A percentile compares a stretch with the other conserved stretches of the same genome.
Conservation (phyloP, 2,888 invertebrate genomes). For the Hipparchia sbordonii region DNA sequence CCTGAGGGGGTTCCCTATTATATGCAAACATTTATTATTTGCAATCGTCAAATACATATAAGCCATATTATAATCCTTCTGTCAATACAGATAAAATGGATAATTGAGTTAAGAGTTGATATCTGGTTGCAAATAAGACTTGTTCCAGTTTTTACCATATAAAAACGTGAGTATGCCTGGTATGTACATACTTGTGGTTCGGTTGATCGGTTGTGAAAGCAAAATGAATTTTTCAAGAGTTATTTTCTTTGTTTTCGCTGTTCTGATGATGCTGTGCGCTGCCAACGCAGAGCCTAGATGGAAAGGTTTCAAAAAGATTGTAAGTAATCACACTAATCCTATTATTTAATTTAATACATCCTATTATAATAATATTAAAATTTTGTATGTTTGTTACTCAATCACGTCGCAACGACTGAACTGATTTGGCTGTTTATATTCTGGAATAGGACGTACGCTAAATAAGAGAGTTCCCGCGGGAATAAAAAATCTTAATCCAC, state of each 20-base stretch:
- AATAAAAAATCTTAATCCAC: no score
- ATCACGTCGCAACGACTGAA: no score
- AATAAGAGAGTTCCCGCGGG: no score
- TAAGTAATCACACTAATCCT: no score
- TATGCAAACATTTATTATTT: slow-evolving; percentile 3
- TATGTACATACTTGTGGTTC: not conserved
- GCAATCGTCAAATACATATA: not conserved
- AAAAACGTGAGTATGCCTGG: slow-evolving; percentile 1
- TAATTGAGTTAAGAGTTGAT: not conserved
- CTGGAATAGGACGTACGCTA: no score
- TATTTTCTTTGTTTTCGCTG: slow-evolving; percentile 53
- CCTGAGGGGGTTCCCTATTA: not conserved
- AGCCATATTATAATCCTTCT: not conserved
- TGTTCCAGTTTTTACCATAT: slow-evolving; percentile 18
- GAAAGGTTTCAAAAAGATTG: slow-evolving; percentile 61
- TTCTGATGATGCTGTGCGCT: slow-evolving; percentile 47
- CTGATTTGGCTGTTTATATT: no score
- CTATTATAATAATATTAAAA: no score
- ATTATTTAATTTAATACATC: no score
- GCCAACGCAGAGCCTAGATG: slow-evolving; percentile 50
- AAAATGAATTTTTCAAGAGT: slow-evolving; percentile 54
- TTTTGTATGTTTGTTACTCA: no score
- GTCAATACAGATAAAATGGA: not conserved
- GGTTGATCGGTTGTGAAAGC: not conserved
- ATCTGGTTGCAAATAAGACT: slow-evolving; percentile 1